phyloP scores from a whole-genome alignment of 2,888 invertebrate species.

The Cremastobaeus sp. region DNA sequence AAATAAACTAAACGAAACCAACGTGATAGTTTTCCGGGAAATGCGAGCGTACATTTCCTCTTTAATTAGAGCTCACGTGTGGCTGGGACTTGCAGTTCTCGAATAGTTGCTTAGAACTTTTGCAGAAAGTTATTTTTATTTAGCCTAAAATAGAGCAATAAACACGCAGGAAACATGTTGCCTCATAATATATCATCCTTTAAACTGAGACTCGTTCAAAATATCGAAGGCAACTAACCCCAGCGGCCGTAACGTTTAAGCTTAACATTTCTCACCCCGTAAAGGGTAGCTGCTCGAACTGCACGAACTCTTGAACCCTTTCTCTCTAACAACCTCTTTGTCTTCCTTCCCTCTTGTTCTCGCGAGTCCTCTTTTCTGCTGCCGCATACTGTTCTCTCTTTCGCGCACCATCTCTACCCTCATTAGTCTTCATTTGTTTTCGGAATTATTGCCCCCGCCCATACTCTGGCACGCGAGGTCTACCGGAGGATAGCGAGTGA shows the following conservation, averaged over 20 bases:
- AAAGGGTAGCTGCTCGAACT: conserved; percentile 70
- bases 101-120: no score
- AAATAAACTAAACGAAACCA: no score
- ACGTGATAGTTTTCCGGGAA: no score
- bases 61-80: no score
- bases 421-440: conserved; percentile 79
- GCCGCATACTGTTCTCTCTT: conserved; percentile 63
- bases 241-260: conserved; percentile 76
- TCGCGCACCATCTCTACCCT: conserved; percentile 72
- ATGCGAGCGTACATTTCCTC: no score
- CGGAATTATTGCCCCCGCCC: conserved; percentile 76
- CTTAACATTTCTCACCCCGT: conserved; percentile 77
- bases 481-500: conserved; percentile 60
- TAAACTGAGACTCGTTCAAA: conserved; percentile 66
- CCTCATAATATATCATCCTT: conserved; percentile 77
- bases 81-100: no score
- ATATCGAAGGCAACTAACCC: conserved; percentile 73
- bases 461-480: conserved; percentile 66
- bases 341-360: conserved; percentile 56
- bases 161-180: conserved; percentile 71
- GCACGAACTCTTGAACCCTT: conserved; percentile 73
- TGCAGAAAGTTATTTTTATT: conserved; percentile 51
- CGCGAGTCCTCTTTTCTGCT: conserved; percentile 52
- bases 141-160: conserved; percentile 61
- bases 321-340: conserved; percentile 66